A percentile compares a stretch with the other conserved stretches of the same genome.
Conservation (phyloP, 2,888 invertebrate species). For the Gortyna flavago region DNA sequence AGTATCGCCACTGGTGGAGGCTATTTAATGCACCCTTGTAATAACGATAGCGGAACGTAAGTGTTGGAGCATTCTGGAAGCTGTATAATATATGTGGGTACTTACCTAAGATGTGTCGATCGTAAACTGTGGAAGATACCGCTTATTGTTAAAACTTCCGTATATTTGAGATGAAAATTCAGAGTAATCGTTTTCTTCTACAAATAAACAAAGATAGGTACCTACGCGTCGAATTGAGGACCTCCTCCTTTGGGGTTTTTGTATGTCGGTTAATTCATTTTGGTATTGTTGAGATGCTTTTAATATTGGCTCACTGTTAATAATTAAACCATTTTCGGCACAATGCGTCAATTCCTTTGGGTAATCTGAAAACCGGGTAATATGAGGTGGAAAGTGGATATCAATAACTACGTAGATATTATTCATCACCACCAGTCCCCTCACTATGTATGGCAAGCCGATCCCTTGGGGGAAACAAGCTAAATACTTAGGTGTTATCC, state of each 20-base stretch:
- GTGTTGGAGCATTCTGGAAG: conserved; percentile 16
- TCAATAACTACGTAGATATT: not conserved
- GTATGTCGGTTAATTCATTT: conserved; percentile 6
- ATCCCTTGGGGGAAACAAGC: no score
- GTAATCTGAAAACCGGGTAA: not conserved
- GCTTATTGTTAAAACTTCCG: not conserved
- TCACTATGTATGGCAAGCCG: no score
- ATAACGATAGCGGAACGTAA: not conserved
- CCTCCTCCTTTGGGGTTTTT: not conserved
- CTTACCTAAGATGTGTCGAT: not conserved
- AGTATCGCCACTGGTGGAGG: not conserved
- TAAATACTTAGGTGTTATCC: no score
- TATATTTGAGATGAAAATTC: conserved; percentile 3
- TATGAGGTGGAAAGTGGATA: not conserved
- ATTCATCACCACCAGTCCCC: not conserved
- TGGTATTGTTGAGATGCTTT: not conserved
- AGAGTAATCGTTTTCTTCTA: conserved; percentile 1
- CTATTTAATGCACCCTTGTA: not conserved
- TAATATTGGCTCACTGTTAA: not conserved
- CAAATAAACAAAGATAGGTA: conserved; percentile 1
- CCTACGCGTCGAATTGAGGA: not conserved
- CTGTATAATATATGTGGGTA: not conserved
- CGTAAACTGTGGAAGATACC: conserved; percentile 12
- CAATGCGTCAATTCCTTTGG: conserved; percentile 1
- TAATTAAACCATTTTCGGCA: not conserved